These are phyloP conservation scores for Alauda arvensis DNA, from an alignment of 2,797 vertebrate species.

Conservation along the genomic window DNA sequence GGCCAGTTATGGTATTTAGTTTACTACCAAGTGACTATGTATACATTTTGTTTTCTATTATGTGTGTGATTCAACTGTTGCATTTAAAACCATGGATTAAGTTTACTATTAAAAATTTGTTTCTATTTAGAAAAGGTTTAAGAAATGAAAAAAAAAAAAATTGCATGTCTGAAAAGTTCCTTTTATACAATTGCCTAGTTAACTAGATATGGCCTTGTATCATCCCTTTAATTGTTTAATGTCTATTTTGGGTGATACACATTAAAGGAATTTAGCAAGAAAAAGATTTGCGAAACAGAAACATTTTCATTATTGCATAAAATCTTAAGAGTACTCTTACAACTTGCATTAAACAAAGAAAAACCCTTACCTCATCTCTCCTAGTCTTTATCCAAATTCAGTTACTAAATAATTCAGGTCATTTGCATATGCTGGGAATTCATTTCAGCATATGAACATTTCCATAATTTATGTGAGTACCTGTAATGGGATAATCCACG, in stretches of 20 bases:
- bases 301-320: neutral
- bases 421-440: conserved; percentile 5
- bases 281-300: neutral
- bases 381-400: neutral
- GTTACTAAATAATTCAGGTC: neutral
- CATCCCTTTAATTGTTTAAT: neutral
- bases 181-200: neutral
- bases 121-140: neutral
- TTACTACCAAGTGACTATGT: neutral
- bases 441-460: neutral
- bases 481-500: conserved; percentile 97
- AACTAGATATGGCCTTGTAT: neutral
- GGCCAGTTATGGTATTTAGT: neutral
- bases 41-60: neutral
- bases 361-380: neutral
- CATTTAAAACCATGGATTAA: neutral
- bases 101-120: neutral
- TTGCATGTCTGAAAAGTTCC: neutral
- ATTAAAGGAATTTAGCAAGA: neutral
- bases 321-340: neutral
- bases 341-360: neutral
- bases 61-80: neutral
- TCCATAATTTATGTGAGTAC: conserved; percentile 67
- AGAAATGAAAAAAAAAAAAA: neutral
- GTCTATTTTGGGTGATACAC: neutral